Base-by-base conservation (phyloP, 2,888 invertebrate genomes). In the Apotomis capreana region DNA sequence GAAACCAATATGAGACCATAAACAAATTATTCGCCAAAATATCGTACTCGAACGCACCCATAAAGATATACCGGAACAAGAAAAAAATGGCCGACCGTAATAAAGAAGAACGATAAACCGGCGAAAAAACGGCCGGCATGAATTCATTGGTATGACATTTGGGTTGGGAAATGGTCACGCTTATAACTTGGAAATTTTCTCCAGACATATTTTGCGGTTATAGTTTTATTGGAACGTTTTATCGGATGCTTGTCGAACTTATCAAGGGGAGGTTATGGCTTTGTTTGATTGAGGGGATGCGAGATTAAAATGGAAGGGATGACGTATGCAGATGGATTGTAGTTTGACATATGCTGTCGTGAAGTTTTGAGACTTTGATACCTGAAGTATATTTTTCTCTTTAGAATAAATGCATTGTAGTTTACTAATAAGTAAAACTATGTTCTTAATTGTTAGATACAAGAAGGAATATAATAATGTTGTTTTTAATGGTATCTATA, bases 111-210 rank as follows among this genome's bases (percentile, higher is more conserved):
- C 89, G 90, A 92, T 93, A 93, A 92, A 92, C 83, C 84, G 89
- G 84, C 85, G 89, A 92, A 92, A 90, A 93, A 93, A 91, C 87
- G 84, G 85, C 84, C 80, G 84, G 85, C 92, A 92, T 93, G 93
- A 93, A 92, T 93, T 92, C 93, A 93, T 92, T 86, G 93, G 89
- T 92, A 92, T 92, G 92, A 91, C 92, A 91, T 93, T 92, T 86
- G 90, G 86, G 90, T 87, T 86, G 80, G 82, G 82, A 84, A 90
- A 91, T 88, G 90, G 89, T 84, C 90, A 85, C 87, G 86, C 88
- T 88, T 90, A 89, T 88, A 80, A 86, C 86, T 78, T 78, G 81
- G 82, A 78, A 83, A 80, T 78, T 78, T 79, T 76, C 76, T 76
- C 77, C 70, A 77, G 79, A 81, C 90, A 91, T 92, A 91, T 91